Conservation (phyloP, 2,888 invertebrate genomes). For the Drosophila kuntzei region DNA sequence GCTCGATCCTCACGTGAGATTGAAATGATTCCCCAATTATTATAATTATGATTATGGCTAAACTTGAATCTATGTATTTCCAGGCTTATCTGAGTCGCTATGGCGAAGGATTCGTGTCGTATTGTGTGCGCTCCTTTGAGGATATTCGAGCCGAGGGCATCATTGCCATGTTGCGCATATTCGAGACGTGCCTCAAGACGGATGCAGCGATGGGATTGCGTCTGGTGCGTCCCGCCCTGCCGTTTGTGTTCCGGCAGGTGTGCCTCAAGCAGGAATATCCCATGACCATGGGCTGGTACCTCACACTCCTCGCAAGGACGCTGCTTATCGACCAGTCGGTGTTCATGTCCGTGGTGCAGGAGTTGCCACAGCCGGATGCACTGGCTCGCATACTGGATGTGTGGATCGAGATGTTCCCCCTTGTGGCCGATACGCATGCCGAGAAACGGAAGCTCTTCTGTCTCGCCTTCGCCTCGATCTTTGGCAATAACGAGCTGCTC, state of each 20-base stretch:
- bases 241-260: conserved; percentile 88
- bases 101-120: conserved; percentile 89
- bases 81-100: conserved; percentile 91
- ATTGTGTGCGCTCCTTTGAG: conserved; percentile 90
- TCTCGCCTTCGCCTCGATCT: conserved; percentile 89
- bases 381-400: conserved; percentile 90
- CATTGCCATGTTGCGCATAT: conserved; percentile 90
- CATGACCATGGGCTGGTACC: conserved; percentile 91
- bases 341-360: conserved; percentile 87
- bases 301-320: conserved; percentile 92
- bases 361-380: conserved; percentile 88
- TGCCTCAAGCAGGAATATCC: conserved; percentile 90
- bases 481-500: conserved; percentile 90
- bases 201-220: conserved; percentile 91
- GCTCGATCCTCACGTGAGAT: conserved; percentile 87
- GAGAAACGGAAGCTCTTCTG: conserved; percentile 94
- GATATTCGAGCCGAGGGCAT: conserved; percentile 92
- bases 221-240: conserved; percentile 88
- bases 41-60: not conserved
- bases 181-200: conserved; percentile 91
- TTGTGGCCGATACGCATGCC: conserved; percentile 89
- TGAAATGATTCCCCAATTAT: not conserved
- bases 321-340: conserved; percentile 89
- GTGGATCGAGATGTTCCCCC: conserved; percentile 92
- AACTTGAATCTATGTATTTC: not conserved